Evolutionary conservation across 2,888 invertebrate species (phyloP), one percentile per base, ranked within the genome.

Genomic region (Standfussiana lucernea): DNA sequence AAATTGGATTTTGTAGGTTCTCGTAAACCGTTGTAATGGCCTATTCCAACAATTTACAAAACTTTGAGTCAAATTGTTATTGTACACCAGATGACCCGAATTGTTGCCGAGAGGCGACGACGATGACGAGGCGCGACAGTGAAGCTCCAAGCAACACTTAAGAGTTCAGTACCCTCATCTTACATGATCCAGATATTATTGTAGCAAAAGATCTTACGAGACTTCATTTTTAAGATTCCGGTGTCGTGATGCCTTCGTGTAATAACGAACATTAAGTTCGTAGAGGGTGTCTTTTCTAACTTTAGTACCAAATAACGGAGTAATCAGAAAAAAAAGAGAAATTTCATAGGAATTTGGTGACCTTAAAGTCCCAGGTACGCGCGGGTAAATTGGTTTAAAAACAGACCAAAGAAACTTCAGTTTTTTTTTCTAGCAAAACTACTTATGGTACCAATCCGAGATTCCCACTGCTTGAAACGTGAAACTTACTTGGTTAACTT

Each of bases 1-100:
- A 62, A 77, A 72, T 77, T 74, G 72, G 62, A 80, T 78, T 83
- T 81, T 62, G 72, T 81, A 69, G 77, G 72, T 81, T 59, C 69
- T 72, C 77, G 69, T 83, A 80, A 83, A 83, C 72, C 37, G 69
- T 47, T 72, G 35, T 75, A 77, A 83, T 13, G 62, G 72, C 77
- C 69, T 75, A 70, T 72, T 77, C 62, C n/a, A 70, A 72, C 50
- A 71, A 74, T 72, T 77, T 75, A 80, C 53, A 83, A 61, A 83
- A 73, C 65, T 80, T 70, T 72, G 28, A 69, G 65, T 74, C 64
- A 68, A 68, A 79, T 81, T 67, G 73, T 78, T 82, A 78, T 66
- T 66, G 40, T 81, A 68, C 56, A 62, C 61, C 45, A 73, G 61
- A 72, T 74, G 73, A 82, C 69, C 69, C 42, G 65, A 82, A 78